phyloP scores from a whole-genome alignment of 2,888 invertebrate genomes.

The Punctoribates punctum region DNA sequence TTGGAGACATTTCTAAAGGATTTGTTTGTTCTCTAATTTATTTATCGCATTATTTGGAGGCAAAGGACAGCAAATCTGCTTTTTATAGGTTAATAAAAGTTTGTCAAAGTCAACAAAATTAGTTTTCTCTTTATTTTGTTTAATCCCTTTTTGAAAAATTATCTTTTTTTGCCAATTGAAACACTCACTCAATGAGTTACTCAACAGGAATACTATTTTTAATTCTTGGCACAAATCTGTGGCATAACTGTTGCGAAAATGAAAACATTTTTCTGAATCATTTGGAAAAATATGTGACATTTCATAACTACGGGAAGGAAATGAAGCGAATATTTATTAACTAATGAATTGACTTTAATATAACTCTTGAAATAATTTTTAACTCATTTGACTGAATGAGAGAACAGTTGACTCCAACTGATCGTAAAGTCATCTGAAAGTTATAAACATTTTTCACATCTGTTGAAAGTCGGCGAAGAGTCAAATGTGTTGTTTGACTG shows the following conservation, averaged over 20 bases:
- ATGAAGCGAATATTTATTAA: background rate
- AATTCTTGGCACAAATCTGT: background rate
- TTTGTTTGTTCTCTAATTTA: background rate
- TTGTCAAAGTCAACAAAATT: conserved; percentile 14
- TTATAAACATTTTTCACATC: background rate
- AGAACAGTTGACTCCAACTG: background rate
- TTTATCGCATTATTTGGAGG: background rate
- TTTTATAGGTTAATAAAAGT: conserved; percentile 22
- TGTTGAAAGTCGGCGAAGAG: background rate
- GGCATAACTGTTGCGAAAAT: background rate
- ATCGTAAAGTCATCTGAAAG: background rate
- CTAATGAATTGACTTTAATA: conserved; percentile 16
- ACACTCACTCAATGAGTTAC: background rate
- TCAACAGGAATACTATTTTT: conserved; percentile 4
- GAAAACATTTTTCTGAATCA: background rate
- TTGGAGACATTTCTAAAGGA: background rate
- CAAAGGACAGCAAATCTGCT: background rate
- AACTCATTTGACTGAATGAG: background rate
- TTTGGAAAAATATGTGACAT: conserved; percentile 15
- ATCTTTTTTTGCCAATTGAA: background rate
- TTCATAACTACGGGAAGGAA: background rate
- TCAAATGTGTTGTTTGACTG: background rate
- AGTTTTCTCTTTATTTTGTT: conserved; percentile 12
- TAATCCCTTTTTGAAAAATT: background rate
- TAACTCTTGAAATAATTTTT: background rate